These are phyloP conservation scores for Daboia siamensis DNA, from an alignment of 2,113 vertebrate species.

Conservation along the genomic window DNA sequence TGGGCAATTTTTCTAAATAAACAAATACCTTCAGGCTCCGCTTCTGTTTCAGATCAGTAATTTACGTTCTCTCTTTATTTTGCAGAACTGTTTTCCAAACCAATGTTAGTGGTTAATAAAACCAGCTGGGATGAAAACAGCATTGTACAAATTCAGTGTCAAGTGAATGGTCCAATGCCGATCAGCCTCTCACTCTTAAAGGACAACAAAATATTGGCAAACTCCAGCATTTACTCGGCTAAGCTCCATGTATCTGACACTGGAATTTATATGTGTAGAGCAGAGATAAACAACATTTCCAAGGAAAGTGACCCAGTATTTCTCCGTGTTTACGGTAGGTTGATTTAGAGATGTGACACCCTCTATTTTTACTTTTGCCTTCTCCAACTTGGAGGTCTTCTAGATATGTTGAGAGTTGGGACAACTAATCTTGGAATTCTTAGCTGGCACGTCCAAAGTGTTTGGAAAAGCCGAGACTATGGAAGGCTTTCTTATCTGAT, in stretches of 20 bases:
- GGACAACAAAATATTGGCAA: slow-evolving; percentile 27
- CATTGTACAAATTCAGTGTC: slow-evolving; percentile 39
- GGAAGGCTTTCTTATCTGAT: not conserved
- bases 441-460: not conserved
- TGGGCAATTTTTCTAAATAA: not conserved
- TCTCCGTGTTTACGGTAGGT: slow-evolving; percentile 65
- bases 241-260: slow-evolving; percentile 47
- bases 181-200: slow-evolving; percentile 50
- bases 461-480: not conserved
- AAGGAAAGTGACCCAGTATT: slow-evolving; percentile 57
- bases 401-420: not conserved
- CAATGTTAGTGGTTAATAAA: slow-evolving; percentile 37
- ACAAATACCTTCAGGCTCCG: not conserved
- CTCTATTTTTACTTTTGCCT: not conserved
- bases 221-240: not conserved
- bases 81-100: slow-evolving; percentile 63
- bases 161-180: slow-evolving; percentile 1
- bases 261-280: slow-evolving; percentile 58
- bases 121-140: slow-evolving; percentile 52
- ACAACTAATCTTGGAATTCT: not conserved
- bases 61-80: slow-evolving; percentile 9
- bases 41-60: not conserved
- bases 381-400: not conserved
- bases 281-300: slow-evolving; percentile 60
- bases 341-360: slow-evolving; percentile 5